A percentile compares a stretch with the other conserved stretches of the same genome.
Conservation (phyloP, 2,113 vertebrate genomes). For the Tragelaphus strepsiceros region DNA sequence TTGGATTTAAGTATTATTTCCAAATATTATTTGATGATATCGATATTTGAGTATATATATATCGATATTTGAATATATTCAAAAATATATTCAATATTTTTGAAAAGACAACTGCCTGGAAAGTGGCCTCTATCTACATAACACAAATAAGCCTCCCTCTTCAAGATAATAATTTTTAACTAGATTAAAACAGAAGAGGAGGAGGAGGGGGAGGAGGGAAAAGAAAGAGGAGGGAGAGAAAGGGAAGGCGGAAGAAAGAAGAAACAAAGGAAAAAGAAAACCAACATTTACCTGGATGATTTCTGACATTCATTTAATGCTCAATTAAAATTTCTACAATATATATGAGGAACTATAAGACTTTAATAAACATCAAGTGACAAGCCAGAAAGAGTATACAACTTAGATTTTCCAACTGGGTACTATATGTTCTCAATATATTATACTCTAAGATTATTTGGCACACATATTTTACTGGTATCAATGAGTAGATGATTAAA, state of each 20-base stretch:
- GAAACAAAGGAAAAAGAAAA: background rate
- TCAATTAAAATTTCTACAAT: background rate
- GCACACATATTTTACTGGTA: background rate
- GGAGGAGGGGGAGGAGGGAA: background rate
- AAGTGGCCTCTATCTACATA: background rate
- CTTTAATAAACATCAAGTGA: background rate
- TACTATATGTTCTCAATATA: background rate
- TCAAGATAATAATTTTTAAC: background rate
- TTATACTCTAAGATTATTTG: background rate
- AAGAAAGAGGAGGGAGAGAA: background rate
- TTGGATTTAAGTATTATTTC: background rate
- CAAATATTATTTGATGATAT: background rate
- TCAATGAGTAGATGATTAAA: background rate
- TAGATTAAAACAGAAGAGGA: background rate
- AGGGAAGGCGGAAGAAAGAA: background rate
- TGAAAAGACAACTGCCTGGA: background rate
- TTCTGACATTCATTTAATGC: constrained; percentile 2
- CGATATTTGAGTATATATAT: no score
- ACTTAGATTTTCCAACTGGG: background rate
- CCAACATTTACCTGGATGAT: background rate
- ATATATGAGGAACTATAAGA: background rate
- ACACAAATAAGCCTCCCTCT: background rate
- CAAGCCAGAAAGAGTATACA: background rate
- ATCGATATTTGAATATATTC: no score
- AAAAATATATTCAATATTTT: background rate